Evolutionary conservation across 2,113 vertebrate genomes (phyloP).

Genomic region (Rhabdomys dilectus): DNA sequence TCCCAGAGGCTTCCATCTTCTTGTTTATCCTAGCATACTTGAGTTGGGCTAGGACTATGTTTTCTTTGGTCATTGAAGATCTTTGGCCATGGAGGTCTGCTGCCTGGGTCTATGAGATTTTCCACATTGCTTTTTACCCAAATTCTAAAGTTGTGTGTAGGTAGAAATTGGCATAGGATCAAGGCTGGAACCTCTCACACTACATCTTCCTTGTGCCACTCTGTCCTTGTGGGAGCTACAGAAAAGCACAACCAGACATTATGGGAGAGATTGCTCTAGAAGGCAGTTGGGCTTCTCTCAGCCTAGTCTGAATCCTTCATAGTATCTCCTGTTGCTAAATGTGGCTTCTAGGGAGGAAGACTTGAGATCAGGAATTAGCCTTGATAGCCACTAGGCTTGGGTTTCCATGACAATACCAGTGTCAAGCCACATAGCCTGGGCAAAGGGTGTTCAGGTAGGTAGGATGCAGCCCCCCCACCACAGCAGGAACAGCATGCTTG

Average conservation of each 20-base stretch:
- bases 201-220: not conserved
- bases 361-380: not conserved
- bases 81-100: not conserved
- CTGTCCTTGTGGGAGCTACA: not conserved
- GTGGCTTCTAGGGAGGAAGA: not conserved
- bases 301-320: not conserved
- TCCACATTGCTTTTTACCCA: not conserved
- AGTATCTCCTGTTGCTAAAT: not conserved
- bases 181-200: not conserved
- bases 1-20: not conserved
- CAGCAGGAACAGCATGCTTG: not conserved
- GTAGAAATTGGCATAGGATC: not conserved
- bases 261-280: not conserved
- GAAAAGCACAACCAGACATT: not conserved
- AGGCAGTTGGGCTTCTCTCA: not conserved
- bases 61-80: not conserved
- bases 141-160: not conserved
- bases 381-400: not conserved
- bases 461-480: too few relatives aligned
- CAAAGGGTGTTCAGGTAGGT: accelerated
- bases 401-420: not conserved
- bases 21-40: not conserved
- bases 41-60: not conserved
- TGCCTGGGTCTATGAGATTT: not conserved
- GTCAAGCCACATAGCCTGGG: not conserved